Percentiles rank a stretch among this genome's conserved stretches.
phyloP scores from a whole-genome alignment of 2,888 invertebrate genomes.

The Heliconius hortense region DNA sequence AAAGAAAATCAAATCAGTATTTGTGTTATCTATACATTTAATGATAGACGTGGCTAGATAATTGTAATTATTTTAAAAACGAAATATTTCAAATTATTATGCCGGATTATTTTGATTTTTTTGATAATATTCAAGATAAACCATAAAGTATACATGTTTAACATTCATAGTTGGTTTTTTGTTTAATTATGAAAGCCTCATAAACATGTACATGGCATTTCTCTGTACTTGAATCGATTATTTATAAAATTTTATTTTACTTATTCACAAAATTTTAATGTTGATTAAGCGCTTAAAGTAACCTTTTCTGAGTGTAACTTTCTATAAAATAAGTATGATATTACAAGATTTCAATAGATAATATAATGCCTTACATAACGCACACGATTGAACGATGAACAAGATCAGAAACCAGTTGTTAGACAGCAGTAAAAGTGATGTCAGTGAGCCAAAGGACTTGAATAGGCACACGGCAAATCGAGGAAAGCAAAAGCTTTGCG shows the following conservation, averaged over 20 bases:
- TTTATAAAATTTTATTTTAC: too few relatives aligned
- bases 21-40: not conserved
- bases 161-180: not conserved
- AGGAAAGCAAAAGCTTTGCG: slow-evolving; percentile 54
- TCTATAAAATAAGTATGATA: not conserved
- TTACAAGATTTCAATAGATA: not conserved
- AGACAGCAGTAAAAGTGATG: slow-evolving; percentile 36
- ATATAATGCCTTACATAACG: not conserved
- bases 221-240: too few relatives aligned
- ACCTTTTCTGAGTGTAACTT: not conserved
- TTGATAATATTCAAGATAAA: not conserved
- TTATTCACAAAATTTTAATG: not conserved
- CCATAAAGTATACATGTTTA: not conserved
- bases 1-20: not conserved
- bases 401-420: slow-evolving; percentile 19
- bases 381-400: not conserved
- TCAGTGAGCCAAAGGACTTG: slow-evolving; percentile 29
- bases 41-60: not conserved
- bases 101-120: not conserved
- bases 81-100: not conserved
- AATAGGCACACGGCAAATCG: slow-evolving; percentile 35
- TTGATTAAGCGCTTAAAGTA: not conserved
- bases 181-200: too few relatives aligned
- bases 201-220: too few relatives aligned
- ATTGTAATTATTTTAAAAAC: not conserved